These are phyloP conservation scores for Phyto melanocephala DNA, from an alignment of 2,888 invertebrate species.

Conservation along the genomic window DNA sequence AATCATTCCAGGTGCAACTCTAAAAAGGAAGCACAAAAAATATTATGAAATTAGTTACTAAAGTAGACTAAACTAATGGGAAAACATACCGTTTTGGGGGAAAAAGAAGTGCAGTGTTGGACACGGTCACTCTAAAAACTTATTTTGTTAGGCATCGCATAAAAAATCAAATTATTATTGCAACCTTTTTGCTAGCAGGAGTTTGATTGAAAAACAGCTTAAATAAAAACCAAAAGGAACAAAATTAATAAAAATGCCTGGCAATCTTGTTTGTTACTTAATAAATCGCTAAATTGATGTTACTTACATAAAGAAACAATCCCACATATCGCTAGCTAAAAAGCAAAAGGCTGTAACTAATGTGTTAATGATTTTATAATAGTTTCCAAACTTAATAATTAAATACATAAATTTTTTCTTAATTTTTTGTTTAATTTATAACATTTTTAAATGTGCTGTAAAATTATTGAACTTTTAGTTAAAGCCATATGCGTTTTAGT, in stretches of 20 bases:
- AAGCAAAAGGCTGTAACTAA: too few species aligned
- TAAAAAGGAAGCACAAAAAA: constrained; percentile 67
- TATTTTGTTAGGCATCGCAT: constrained; percentile 41
- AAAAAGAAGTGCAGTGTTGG: constrained; percentile 61
- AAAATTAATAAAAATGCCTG: background rate
- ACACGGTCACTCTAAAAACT: constrained; percentile 73
- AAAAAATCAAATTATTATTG: background rate
- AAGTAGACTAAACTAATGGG: constrained; percentile 25
- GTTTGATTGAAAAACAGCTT: constrained; percentile 1
- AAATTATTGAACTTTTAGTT: too few species aligned
- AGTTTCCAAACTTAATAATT: background rate
- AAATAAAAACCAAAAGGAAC: background rate
- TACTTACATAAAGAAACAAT: constrained; percentile 41
- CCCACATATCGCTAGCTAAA: background rate
- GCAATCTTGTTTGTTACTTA: constrained; percentile 63
- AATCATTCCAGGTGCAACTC: constrained; percentile 79
- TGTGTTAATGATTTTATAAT: background rate
- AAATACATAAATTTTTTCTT: background rate
- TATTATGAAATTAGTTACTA: constrained; percentile 9
- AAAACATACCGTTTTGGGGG: constrained; percentile 7
- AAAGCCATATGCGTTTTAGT: too few species aligned
- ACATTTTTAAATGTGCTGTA: too few species aligned
- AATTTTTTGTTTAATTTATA: background rate
- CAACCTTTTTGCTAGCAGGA: too few species aligned
- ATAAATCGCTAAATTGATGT: constrained; percentile 57